These are phyloP conservation scores for Mastomys natalensis DNA, from an alignment of 2,113 vertebrate genomes.

Conservation along the genomic window DNA sequence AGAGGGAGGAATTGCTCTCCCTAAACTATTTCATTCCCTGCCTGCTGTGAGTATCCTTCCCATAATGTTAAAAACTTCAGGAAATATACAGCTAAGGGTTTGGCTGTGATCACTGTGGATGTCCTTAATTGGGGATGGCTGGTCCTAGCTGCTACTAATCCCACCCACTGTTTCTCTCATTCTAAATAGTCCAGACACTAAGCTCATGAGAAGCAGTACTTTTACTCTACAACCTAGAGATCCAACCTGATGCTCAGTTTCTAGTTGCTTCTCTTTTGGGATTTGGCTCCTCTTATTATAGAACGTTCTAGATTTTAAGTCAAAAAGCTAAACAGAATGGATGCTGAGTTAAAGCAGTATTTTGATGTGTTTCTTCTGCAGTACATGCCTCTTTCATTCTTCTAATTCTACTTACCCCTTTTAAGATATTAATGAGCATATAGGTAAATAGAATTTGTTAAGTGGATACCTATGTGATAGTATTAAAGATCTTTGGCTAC, in stretches of 20 bases:
- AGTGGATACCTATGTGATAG: background rate
- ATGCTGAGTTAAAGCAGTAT: background rate
- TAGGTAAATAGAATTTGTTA: background rate
- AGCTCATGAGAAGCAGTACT: background rate
- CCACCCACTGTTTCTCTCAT: background rate
- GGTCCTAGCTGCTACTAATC: rapidly evolving
- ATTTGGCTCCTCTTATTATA: background rate
- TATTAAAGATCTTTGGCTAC: background rate
- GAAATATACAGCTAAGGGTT: background rate
- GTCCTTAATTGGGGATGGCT: rapidly evolving
- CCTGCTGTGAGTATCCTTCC: background rate
- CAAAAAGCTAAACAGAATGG: background rate
- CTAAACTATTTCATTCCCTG: background rate
- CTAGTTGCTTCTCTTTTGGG: background rate
- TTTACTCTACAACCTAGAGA: background rate
- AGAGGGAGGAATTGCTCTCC: background rate
- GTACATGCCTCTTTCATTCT: background rate
- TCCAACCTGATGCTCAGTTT: background rate
- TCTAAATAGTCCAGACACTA: background rate
- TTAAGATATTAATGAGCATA: background rate
- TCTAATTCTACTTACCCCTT: rapidly evolving
- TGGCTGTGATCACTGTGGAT: rapidly evolving
- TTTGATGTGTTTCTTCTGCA: background rate
- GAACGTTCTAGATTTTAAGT: conserved; percentile 29
- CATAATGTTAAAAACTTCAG: background rate